These are phyloP conservation scores for Pterocles gutturalis DNA, from an alignment of 2,113 vertebrate species.

Conservation along the genomic window DNA sequence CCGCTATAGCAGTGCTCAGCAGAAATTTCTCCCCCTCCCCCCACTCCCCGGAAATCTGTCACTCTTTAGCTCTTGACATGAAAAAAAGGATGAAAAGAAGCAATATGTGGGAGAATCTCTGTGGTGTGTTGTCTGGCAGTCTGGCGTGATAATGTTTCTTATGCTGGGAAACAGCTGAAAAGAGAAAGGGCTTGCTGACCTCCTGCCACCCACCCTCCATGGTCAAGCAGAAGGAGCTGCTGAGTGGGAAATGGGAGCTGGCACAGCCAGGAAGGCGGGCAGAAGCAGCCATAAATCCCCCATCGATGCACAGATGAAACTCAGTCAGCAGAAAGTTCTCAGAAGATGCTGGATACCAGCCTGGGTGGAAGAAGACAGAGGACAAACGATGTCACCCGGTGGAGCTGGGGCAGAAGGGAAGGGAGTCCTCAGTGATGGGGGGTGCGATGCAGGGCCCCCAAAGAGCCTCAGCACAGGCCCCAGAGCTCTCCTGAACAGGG, in stretches of 20 bases:
- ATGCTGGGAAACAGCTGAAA: neutral
- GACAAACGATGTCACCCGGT: neutral
- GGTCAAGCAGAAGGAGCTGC: neutral
- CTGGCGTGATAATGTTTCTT: neutral
- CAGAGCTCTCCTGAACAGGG: neutral
- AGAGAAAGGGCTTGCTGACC: neutral
- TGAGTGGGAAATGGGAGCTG: neutral
- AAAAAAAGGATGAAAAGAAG: conserved; percentile 18
- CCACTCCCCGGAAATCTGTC: neutral
- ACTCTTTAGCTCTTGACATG: neutral
- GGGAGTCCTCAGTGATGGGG: neutral
- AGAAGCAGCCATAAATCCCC: neutral
- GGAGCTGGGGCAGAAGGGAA: neutral
- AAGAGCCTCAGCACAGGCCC: neutral
- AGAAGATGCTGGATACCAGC: neutral
- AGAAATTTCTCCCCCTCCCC: neutral
- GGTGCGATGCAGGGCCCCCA: fast-evolving
- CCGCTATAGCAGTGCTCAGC: neutral
- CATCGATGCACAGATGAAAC: neutral
- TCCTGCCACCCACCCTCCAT: neutral
- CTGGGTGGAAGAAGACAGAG: neutral
- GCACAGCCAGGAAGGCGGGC: neutral
- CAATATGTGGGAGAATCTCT: conserved; percentile 1
- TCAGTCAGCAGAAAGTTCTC: neutral
- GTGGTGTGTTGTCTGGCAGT: neutral